A percentile compares a stretch with the other conserved stretches of the same genome.
These are phyloP conservation scores for Crotalus tigris DNA, from an alignment of 2,113 vertebrate species.

Conservation along the genomic window DNA sequence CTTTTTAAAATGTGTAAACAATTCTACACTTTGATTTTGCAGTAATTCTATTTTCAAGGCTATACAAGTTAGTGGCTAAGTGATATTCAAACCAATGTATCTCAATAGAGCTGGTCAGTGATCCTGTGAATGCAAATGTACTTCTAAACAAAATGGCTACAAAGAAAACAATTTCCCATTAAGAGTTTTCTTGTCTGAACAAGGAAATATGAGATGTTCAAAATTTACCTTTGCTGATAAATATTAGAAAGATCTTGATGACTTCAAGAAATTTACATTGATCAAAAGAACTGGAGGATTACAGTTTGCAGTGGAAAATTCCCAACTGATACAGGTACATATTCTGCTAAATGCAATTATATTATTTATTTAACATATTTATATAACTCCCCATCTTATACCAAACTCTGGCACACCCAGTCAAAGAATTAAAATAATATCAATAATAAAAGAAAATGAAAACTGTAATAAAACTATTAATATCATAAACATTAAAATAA, in stretches of 20 bases:
- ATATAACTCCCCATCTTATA: neutral
- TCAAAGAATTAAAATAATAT: neutral
- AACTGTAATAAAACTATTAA: neutral
- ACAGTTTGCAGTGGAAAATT: neutral
- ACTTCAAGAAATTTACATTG: neutral
- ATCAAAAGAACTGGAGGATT: neutral
- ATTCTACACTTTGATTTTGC: neutral
- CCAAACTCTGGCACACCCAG: neutral
- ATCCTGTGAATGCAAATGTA: neutral
- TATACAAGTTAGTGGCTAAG: neutral
- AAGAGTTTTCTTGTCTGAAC: neutral
- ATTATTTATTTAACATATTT: neutral
- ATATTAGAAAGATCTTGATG: neutral
- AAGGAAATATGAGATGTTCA: neutral
- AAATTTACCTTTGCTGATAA: neutral
- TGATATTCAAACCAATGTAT: neutral
- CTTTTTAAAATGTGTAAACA: neutral
- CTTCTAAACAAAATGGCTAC: neutral
- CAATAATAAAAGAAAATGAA: neutral
- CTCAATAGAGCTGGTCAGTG: neutral
- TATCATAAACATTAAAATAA: neutral
- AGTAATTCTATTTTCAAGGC: neutral
- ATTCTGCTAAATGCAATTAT: neutral
- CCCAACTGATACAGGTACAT: neutral
- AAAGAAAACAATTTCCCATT: neutral